Evolutionary conservation across 2,888 invertebrate species (phyloP), one percentile per base, ranked within the genome.

Genomic region (Hypomecis atomaria): DNA sequence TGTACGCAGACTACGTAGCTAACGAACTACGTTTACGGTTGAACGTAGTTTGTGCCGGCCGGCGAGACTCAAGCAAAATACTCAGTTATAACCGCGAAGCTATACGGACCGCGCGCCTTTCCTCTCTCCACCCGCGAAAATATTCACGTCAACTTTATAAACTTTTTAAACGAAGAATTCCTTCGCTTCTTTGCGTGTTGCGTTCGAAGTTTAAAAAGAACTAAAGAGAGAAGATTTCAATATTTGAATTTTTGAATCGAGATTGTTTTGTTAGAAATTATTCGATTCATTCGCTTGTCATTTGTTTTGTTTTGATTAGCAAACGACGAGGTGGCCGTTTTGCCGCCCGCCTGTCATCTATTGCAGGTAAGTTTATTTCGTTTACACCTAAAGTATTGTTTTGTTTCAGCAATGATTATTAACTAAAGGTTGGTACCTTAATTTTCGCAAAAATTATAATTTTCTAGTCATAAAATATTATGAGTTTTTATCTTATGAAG

Each of bases 11-110:
- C 48, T 62, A 71, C 62, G 68, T 72, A 70, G 59, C 34, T 61
- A 55, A 49, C 69, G 75, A 72, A 56, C 69, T 76, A 73, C 75
- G 75, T 75, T 74, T 78, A 79, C 79, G 78, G 53, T 76, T 74
- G 71, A 72, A 75, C 82, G 81, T 80, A 76, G 67, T 71, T 77
- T 66, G 76, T 68, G 13, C 70, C 70, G 74, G 61, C 65, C 74
- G 72, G 65, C 70, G 79, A 78, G 83, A 83, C 78, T 79, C 78
- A 70, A 71, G 78, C 81, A 73, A 83, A 79, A 77, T 79, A 81
- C 73, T 86, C 89, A 91, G 91, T 91, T 85, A 82, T 78, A 83
- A 86, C 78, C 75, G 82, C 59, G 87, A 86, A 83, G 82, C 78
- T 82, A 85, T 53, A 77, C 77, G 78, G 85, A 82, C 83, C 77